Evolutionary conservation across 1,140 invertebrate genomes (phyloP), one percentile per base, ranked within the genome.

Genomic region (Eriocheir sinensis): DNA sequence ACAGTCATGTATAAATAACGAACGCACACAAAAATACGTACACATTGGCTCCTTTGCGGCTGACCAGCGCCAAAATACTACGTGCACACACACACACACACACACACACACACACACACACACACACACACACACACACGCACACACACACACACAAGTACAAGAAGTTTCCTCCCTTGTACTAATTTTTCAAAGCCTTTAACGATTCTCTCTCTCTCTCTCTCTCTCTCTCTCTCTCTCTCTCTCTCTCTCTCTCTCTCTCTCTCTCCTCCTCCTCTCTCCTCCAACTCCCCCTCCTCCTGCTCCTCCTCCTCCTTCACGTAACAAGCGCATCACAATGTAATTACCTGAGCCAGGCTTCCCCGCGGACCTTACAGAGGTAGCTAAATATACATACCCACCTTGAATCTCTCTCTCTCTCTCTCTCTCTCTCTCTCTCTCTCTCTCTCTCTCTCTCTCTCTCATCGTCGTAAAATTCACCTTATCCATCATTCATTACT

Each of bases 391-490:
- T 72, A 72, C n/a, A n/a, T n/a, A n/a, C n/a, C 27, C 17, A 12
- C 60, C 21, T 72, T 21, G n/a, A 48, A 48, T 48, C 4, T 15
- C 15, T 48, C 4, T 15, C 4, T 48, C 4, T 4, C 60, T 17
- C 60, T 72, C 6, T 72, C 60, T 72, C 60, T 72, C 60, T 72
- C 60, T 72, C 60, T 72, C 60, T 72, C 60, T 72, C 60, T 72
- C 60, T 72, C 60, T 72, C 60, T 72, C 60, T 72, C 60, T 72
- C 60, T 72, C 60, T 72, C 60, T 72, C 53, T 60, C 53, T 60
- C 53, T 60, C 53, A n/a, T n/a, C n/a, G n/a, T n/a, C n/a, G n/a
- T n/a, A n/a, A n/a, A n/a, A n/a, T n/a, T n/a, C n/a, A n/a, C n/a
- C n/a, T n/a, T n/a, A n/a, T n/a, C n/a, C n/a, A n/a, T n/a, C n/a